phyloP scores from a whole-genome alignment of 2,797 vertebrate species.

The Kryptolebias ocellatus region DNA sequence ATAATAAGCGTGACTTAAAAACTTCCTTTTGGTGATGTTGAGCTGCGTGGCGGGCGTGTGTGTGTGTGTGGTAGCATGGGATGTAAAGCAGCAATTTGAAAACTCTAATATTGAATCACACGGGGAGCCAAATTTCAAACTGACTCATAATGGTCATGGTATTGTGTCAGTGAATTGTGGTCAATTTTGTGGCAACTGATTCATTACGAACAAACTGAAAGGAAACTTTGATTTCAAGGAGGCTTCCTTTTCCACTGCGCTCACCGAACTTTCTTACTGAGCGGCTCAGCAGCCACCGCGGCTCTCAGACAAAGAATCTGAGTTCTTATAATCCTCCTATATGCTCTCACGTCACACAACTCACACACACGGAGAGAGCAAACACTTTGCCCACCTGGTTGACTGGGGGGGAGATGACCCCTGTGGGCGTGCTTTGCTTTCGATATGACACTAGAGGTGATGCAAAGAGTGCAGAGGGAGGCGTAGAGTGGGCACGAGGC shows the following conservation, averaged over 20 bases:
- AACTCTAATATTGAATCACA: slow-evolving; percentile 42
- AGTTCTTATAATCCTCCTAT: slow-evolving; percentile 38
- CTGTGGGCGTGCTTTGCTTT: slow-evolving; percentile 68
- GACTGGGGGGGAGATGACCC: slow-evolving; percentile 69
- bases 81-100: slow-evolving; percentile 42
- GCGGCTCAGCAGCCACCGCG: slow-evolving; percentile 10
- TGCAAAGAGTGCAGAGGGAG: slow-evolving; percentile 61
- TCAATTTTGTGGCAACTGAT: slow-evolving; percentile 48
- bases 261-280: slow-evolving; percentile 18
- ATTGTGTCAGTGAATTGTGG: slow-evolving; percentile 46
- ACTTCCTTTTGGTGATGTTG: slow-evolving; percentile 14
- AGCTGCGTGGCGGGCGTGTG: slow-evolving; percentile 15
- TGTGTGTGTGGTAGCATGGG: slow-evolving; percentile 24
- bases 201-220: slow-evolving; percentile 22
- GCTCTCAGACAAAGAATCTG: slow-evolving; percentile 36
- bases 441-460: slow-evolving; percentile 67
- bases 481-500: slow-evolving; percentile 37
- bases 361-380: slow-evolving; percentile 29
- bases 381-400: slow-evolving; percentile 63
- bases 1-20: slow-evolving; percentile 55
- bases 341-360: slow-evolving; percentile 30
- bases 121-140: slow-evolving; percentile 28
- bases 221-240: slow-evolving; percentile 51
- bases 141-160: slow-evolving; percentile 54
- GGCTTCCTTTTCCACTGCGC: slow-evolving; percentile 24